A percentile compares a stretch with the other conserved stretches of the same genome.
phyloP scores from a whole-genome alignment of 2,113 vertebrate species.

The Martes martes region DNA sequence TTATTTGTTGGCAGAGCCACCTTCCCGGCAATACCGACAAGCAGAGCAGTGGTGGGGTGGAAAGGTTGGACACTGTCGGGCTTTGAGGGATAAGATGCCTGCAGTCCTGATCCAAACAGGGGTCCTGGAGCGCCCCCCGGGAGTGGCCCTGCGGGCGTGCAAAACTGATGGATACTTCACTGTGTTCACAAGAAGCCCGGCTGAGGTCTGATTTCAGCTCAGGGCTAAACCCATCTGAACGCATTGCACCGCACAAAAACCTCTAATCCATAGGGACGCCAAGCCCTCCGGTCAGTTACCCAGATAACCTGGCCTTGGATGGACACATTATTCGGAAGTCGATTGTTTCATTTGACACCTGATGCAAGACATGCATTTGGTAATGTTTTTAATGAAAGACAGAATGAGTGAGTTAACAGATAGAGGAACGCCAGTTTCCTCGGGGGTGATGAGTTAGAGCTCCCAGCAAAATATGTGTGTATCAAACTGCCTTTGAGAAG shows the following conservation, averaged over 20 bases:
- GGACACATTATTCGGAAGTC: not conserved
- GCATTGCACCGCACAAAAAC: not conserved
- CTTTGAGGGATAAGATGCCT: not conserved
- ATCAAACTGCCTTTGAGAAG: not conserved
- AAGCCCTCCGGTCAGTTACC: not conserved
- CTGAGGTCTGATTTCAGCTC: not conserved
- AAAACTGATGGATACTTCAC: not conserved
- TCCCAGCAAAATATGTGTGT: not conserved
- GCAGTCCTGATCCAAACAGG: not conserved
- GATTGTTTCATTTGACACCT: not conserved
- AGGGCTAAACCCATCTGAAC: not conserved
- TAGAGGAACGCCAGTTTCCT: accelerated
- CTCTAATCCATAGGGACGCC: not conserved
- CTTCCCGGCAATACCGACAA: not conserved
- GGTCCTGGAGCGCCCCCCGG: not conserved
- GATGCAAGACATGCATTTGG: not conserved
- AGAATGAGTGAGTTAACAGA: not conserved
- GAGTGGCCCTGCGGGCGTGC: not conserved
- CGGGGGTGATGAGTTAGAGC: accelerated
- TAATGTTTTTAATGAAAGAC: not conserved
- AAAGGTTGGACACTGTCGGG: not conserved
- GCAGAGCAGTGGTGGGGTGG: not conserved
- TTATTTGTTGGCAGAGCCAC: not conserved
- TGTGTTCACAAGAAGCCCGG: not conserved
- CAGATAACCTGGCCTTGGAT: not conserved